Evolutionary conservation across 2,113 vertebrate genomes (phyloP).

Genomic region (Myrmophylax atrothorax): DNA sequence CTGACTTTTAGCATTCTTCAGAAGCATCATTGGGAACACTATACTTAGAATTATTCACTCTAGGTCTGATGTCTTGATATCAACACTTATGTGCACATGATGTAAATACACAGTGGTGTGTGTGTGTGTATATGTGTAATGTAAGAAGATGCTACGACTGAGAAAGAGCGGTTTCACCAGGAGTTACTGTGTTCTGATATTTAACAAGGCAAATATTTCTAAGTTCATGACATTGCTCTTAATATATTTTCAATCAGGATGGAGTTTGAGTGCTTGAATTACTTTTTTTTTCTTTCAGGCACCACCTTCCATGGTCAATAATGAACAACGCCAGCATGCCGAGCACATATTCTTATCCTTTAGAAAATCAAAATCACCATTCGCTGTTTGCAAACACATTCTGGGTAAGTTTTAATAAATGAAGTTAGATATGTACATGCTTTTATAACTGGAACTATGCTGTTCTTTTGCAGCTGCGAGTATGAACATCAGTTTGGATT

Average conservation of each 20-base stretch:
- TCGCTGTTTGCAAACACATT: constrained; percentile 98
- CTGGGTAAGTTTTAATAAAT: constrained; percentile 82
- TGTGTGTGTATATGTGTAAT: too few relatives aligned
- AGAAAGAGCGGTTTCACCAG: background rate
- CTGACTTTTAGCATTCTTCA: background rate
- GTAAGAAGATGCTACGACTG: background rate
- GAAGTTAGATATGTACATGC: background rate
- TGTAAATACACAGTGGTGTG: background rate
- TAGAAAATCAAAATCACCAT: constrained; percentile 98
- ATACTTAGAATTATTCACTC: background rate
- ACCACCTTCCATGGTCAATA: constrained; percentile 98
- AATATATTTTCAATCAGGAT: background rate
- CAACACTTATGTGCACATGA: accelerated
- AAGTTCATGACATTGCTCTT: background rate
- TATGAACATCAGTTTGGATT: background rate
- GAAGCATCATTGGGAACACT: background rate
- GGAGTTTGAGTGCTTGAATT: background rate
- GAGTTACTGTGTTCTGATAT: background rate
- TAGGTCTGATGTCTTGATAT: background rate
- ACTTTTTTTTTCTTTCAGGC: constrained; percentile 76
- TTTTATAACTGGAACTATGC: background rate
- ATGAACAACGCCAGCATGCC: constrained; percentile 95
- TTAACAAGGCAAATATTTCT: background rate
- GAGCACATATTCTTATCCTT: constrained; percentile 99
- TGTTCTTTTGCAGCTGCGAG: background rate